Evolutionary conservation across 2,888 invertebrate genomes (phyloP), one percentile per base, ranked within the genome.

Genomic region (Agrypnus murinus): DNA sequence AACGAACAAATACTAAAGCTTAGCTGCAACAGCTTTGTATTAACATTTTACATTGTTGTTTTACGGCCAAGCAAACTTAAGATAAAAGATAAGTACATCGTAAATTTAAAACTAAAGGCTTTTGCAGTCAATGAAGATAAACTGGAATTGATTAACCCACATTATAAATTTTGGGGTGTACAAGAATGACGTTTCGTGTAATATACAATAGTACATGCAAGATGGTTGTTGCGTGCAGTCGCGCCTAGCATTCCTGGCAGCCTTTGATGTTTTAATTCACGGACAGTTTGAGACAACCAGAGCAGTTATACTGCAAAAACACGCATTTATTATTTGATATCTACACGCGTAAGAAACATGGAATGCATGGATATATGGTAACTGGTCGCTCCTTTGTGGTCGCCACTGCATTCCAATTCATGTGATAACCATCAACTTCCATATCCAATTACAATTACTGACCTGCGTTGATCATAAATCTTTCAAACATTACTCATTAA

Each of bases 381-480:
- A 50, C 58, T 60, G 57, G 71, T 59, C 71, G 55, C 36, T 71
- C 62, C 66, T 67, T 70, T 60, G 66, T 46, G 71, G 53, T 62
- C 55, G 60, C 65, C 64, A 64, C 69, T 63, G 66, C 73, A 73
- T 75, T 75, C 72, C 70, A 65, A 73, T 73, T 74, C 72, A 32
- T 59, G 69, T 72, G 77, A 77, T 75, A 76, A 74, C 74, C 71
- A 69, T 63, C 69, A 55, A 69, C 74, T 75, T 74, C 76, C 77
- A 77, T 79, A 79, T 79, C 78, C 78, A 79, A 79, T 79, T 79
- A 78, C 78, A 76, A 79, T 79, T 78, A 79, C 77, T 72, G 71
- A 68, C 65, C 72, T 65, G 65, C 69, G 66, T 66, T 69, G 75
- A 58, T 74, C 76, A 75, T 79, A 79, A 78, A 77, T 79, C 77